Base-by-base conservation (phyloP, 2,888 invertebrate species). In the Clepsis dumicolana region DNA sequence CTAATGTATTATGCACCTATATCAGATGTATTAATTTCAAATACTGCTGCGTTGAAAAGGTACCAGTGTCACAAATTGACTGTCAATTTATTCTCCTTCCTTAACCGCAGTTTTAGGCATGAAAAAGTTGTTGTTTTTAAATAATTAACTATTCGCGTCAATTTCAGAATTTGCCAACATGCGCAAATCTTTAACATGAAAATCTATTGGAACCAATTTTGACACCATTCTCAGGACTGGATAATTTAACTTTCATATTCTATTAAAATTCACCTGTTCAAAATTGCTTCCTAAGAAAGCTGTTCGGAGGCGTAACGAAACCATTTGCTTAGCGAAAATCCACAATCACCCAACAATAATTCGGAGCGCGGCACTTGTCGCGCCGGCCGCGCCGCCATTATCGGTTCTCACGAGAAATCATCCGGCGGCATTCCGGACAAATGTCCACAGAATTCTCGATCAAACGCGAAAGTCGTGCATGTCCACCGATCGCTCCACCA, bases 381-480 rank as follows among this genome's bases (percentile, higher is more conserved):
- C 74, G 64, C 74, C 72, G 79, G 74, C 76, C 76, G 73, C 60
- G 78, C 76, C 73, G 71, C 76, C 74, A 75, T 74, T 75, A 80
- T 81, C 75, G 84, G 88, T 92, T 93, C 93, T 93, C 93, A 93
- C 93, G 93, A 92, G 91, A 93, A 93, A 84, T 87, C 81, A 85
- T 81, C 80, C 82, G 82, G 80, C 82, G 83, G 86, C 88, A 91
- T 90, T 91, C 87, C 86, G 76, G 77, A 76, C 73, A 77, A 85
- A 79, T 87, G 88, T 90, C 87, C 83, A 87, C 86, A 82, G 88
- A 87, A 85, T 85, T 86, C 84, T 86, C 84, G 75, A 82, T 80
- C 83, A 90, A 93, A 93, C 79, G 86, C 87, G 77, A 89, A 88
- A 92, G 88, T 93, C 93, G 93, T 93, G 93, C 93, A 93, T 93